Percentiles rank a stretch among this genome's conserved stretches.
phyloP scores from a whole-genome alignment of 2,888 invertebrate species.

The Harpagoxenus sublaevis region DNA sequence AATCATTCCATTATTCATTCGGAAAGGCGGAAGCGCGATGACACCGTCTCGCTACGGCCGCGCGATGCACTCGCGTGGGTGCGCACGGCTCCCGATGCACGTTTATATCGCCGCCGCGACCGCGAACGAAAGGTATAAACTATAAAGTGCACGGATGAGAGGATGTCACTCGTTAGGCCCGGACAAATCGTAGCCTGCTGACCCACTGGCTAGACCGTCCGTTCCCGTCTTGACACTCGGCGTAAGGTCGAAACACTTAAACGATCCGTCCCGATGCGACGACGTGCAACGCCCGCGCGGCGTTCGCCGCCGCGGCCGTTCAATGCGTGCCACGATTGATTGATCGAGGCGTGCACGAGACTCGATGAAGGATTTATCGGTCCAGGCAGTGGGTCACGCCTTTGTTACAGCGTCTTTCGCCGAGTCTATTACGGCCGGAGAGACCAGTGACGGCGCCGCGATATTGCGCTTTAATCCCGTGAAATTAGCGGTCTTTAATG shows the following conservation, averaged over 20 bases:
- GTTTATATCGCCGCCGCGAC: conserved; percentile 6
- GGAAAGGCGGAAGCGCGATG: not conserved
- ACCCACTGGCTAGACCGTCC: conserved; percentile 61
- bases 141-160: conserved; percentile 67
- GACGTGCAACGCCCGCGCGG: conserved; percentile 42
- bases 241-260: conserved; percentile 76
- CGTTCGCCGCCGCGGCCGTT: conserved; percentile 20
- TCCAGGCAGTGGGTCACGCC: not conserved
- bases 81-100: not conserved
- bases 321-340: conserved; percentile 44
- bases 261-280: conserved; percentile 57
- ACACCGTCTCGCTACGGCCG: not conserved
- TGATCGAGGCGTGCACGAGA: conserved; percentile 7
- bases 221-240: conserved; percentile 68
- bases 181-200: conserved; percentile 75
- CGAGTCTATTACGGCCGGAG: not conserved
- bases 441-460: not conserved
- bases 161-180: conserved; percentile 74
- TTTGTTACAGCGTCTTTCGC: not conserved
- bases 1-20: conserved; percentile 2
- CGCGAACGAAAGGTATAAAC: conserved; percentile 52
- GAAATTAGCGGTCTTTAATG: conserved; percentile 5
- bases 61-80: not conserved
- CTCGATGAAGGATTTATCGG: conserved; percentile 30
- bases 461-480: conserved; percentile 13